Conservation (phyloP, 2,888 invertebrate genomes). For the Yponomeuta sedellus region DNA sequence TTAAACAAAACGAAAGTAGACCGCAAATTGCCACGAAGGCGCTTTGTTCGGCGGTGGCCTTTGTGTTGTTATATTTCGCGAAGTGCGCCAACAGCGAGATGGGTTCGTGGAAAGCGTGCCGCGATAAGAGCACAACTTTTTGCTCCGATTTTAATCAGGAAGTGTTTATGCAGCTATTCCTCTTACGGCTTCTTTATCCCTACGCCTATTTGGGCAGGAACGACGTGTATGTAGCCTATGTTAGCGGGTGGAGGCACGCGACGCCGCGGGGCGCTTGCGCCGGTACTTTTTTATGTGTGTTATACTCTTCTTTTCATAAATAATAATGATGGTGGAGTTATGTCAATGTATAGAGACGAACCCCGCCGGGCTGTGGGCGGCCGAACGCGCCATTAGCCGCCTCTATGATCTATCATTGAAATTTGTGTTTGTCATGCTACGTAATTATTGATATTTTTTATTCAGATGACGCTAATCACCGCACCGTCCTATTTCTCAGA, state of each 20-base stretch:
- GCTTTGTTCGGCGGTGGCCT: slow-evolving; percentile 6
- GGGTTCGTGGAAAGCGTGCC: background rate
- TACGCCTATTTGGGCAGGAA: background rate
- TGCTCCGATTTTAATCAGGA: slow-evolving; percentile 12
- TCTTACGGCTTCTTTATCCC: background rate
- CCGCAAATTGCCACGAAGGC: background rate
- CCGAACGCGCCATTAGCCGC: slow-evolving; percentile 46
- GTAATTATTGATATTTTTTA: slow-evolving; percentile 50
- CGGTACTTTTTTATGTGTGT: slow-evolving; percentile 34
- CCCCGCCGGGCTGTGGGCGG: slow-evolving; percentile 46
- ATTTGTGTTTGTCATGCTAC: slow-evolving; percentile 65
- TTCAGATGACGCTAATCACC: slow-evolving; percentile 29
- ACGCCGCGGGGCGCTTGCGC: slow-evolving; percentile 52
- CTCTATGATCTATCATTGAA: slow-evolving; percentile 52
- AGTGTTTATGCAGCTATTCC: slow-evolving; percentile 12
- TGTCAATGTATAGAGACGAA: slow-evolving; percentile 45
- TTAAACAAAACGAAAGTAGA: slow-evolving; percentile 27
- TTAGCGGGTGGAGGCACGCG: slow-evolving; percentile 40
- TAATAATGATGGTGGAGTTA: slow-evolving; percentile 61
- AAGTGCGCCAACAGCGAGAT: slow-evolving; percentile 6
- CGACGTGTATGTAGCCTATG: background rate
- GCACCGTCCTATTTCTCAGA: slow-evolving; percentile 19
- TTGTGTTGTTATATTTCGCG: slow-evolving; percentile 5
- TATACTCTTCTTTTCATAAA: slow-evolving; percentile 59
- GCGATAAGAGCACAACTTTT: slow-evolving; percentile 8